Conservation (phyloP, 1,140 invertebrate genomes). For the Notospermus geniculatus region DNA sequence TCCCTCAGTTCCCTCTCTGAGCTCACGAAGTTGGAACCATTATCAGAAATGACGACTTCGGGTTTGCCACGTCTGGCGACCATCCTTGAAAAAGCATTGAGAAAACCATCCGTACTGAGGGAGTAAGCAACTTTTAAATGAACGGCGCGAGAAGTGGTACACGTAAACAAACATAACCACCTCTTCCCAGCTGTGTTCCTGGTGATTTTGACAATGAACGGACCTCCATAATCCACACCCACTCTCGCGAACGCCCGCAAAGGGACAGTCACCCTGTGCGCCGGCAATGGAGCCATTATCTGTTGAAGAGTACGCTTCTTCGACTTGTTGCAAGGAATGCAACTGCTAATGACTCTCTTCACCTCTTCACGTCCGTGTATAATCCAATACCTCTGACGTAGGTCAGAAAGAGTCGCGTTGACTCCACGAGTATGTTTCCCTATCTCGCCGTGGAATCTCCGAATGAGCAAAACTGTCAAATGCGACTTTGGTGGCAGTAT, state of each 20-base stretch:
- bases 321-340: background rate
- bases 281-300: background rate
- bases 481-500: background rate
- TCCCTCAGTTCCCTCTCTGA: conserved; percentile 10
- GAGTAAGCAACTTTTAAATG: conserved; percentile 15
- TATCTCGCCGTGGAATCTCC: background rate
- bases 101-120: conserved; percentile 17
- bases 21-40: conserved; percentile 22
- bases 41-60: conserved; percentile 11
- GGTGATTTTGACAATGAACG: conserved; percentile 12
- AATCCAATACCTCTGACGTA: conserved; percentile 12
- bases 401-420: background rate
- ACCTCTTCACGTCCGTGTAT: background rate
- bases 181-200: conserved; percentile 12
- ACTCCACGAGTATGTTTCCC: background rate
- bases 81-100: conserved; percentile 11
- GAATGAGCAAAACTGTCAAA: background rate
- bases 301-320: background rate
- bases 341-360: background rate
- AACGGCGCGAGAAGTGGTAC: conserved; percentile 17
- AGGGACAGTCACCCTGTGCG: background rate
- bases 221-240: conserved; percentile 19
- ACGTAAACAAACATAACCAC: conserved; percentile 23
- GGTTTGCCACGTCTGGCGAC: conserved; percentile 16
- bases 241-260: background rate